Conservation (phyloP, 1,140 invertebrate species). For the Dreissena rostriformis region DNA sequence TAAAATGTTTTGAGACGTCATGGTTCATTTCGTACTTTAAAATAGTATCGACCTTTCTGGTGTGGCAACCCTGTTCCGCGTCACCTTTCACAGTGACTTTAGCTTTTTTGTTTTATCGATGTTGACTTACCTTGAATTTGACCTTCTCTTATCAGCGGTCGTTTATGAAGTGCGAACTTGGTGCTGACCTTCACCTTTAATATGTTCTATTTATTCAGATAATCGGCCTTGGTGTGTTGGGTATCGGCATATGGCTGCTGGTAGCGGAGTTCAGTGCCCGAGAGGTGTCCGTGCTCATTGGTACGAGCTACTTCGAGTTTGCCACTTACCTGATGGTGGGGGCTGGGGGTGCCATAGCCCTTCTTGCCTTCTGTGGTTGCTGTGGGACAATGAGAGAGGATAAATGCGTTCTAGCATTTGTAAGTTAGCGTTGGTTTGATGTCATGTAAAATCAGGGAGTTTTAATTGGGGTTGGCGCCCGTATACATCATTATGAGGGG, state of each 20-base stretch:
- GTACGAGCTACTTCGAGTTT: constrained; percentile 74
- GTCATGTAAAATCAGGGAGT: neutral
- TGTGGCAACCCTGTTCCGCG: no score
- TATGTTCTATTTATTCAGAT: constrained; percentile 58
- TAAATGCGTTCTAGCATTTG: constrained; percentile 78
- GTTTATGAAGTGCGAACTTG: no score
- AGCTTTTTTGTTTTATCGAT: no score
- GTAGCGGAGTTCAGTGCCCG: constrained; percentile 77
- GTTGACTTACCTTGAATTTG: no score
- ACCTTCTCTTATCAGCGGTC: no score
- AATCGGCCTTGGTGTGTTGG: constrained; percentile 73
- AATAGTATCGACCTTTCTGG: no score
- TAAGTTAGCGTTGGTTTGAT: constrained; percentile 61
- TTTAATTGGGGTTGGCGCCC: neutral
- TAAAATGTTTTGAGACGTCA: no score
- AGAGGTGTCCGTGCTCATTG: constrained; percentile 74
- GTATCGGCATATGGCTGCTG: constrained; percentile 75
- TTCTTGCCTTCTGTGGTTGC: constrained; percentile 78
- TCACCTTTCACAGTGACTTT: no score
- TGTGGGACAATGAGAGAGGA: constrained; percentile 79
- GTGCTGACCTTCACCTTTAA: no score
- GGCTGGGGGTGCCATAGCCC: constrained; percentile 74
- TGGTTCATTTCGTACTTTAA: no score
- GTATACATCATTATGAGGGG: no score
- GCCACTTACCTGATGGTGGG: constrained; percentile 77